A percentile compares a stretch with the other conserved stretches of the same genome.
phyloP scores from a whole-genome alignment of 2,113 vertebrate genomes.

The Terrapene triunguis region DNA sequence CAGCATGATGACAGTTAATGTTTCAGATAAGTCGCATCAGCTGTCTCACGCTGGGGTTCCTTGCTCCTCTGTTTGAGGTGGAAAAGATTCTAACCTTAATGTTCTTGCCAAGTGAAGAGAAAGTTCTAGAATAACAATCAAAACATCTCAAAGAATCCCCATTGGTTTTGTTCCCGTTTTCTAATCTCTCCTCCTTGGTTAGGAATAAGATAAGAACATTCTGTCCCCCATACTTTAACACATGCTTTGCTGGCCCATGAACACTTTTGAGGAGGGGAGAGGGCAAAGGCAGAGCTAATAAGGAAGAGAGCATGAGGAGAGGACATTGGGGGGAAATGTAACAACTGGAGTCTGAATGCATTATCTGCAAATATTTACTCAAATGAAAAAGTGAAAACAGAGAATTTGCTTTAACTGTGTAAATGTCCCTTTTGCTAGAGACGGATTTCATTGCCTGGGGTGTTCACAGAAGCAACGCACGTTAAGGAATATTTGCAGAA shows the following conservation, averaged over 20 bases:
- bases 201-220: background rate
- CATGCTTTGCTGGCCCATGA: background rate
- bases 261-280: background rate
- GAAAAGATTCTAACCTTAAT: background rate
- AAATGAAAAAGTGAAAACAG: background rate
- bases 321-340: background rate
- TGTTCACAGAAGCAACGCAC: background rate
- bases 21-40: background rate
- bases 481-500: background rate
- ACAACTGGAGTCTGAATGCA: background rate
- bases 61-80: accelerated
- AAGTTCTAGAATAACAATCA: accelerated
- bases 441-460: background rate
- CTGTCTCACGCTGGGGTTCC: background rate
- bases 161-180: background rate
- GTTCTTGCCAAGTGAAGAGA: background rate
- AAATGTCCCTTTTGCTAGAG: background rate
- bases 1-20: background rate
- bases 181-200: background rate
- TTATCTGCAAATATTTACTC: background rate
- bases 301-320: background rate
- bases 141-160: background rate
- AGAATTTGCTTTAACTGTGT: background rate
- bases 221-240: background rate
- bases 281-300: background rate